Conservation (phyloP, 2,888 invertebrate species). For the Linnaemya tessellans region DNA sequence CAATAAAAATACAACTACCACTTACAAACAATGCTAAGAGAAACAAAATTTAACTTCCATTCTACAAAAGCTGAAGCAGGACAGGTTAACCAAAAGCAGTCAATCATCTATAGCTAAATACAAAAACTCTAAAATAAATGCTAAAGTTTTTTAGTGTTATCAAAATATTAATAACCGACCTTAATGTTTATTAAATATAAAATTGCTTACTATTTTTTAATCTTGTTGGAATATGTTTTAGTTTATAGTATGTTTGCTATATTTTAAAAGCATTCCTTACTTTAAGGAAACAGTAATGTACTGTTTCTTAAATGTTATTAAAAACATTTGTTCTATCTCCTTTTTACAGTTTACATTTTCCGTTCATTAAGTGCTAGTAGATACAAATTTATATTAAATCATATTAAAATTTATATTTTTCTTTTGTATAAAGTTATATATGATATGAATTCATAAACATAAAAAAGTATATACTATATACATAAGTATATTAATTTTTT, state of each 20-base stretch:
- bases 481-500: slow-evolving; percentile 71
- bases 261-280: slow-evolving; percentile 61
- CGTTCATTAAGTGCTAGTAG: slow-evolving; percentile 68
- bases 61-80: slow-evolving; percentile 40
- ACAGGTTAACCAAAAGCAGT: slow-evolving; percentile 33
- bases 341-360: slow-evolving; percentile 59
- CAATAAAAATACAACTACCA: slow-evolving; percentile 23
- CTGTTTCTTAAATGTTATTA: slow-evolving; percentile 50
- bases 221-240: slow-evolving; percentile 35
- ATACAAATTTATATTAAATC: slow-evolving; percentile 64
- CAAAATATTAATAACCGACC: slow-evolving; percentile 28
- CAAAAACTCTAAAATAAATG: slow-evolving; percentile 4
- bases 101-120: slow-evolving; percentile 53
- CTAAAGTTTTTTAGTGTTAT: slow-evolving; percentile 26
- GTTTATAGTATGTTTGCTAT: slow-evolving; percentile 55
- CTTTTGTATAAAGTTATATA: slow-evolving; percentile 67
- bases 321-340: slow-evolving; percentile 16
- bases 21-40: slow-evolving; percentile 44
- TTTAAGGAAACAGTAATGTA: slow-evolving; percentile 45
- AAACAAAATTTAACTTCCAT: slow-evolving; percentile 26
- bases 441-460: slow-evolving; percentile 53
- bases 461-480: slow-evolving; percentile 64
- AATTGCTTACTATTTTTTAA: slow-evolving; percentile 19
- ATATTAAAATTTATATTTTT: slow-evolving; percentile 59
- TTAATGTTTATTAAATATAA: slow-evolving; percentile 16